phyloP scores from a whole-genome alignment of 2,797 vertebrate genomes.

The Odontamblyopus lacepedii region DNA sequence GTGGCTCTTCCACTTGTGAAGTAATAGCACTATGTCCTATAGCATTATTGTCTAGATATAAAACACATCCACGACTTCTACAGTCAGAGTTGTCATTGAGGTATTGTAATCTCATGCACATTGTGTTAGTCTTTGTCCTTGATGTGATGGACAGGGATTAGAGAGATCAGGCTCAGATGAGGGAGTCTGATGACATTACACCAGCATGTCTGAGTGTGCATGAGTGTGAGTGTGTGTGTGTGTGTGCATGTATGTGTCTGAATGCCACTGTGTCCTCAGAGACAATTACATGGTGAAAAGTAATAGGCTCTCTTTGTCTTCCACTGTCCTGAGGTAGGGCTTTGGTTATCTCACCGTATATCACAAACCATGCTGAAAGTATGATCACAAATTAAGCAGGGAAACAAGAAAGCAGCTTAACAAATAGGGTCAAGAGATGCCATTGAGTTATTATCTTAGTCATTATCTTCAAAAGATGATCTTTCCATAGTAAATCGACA shows the following conservation, averaged over 20 bases:
- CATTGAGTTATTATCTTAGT: too few species aligned
- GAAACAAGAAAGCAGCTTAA: neutral
- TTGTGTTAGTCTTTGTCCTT: constrained; percentile 38
- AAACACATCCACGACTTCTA: neutral
- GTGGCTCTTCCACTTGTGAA: too few species aligned
- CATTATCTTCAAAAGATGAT: too few species aligned
- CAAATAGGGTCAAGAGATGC: too few species aligned
- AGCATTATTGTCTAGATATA: neutral
- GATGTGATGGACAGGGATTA: constrained; percentile 45
- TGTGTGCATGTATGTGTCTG: constrained; percentile 8
- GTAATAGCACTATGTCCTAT: too few species aligned
- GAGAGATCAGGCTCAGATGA: constrained; percentile 50
- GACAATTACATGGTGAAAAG: constrained; percentile 46
- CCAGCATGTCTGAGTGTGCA: neutral
- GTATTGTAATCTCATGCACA: neutral
- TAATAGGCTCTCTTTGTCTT: constrained; percentile 11
- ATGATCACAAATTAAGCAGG: neutral
- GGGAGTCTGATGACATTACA: constrained; percentile 47
- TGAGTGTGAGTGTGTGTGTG: neutral
- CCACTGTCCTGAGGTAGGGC: constrained; percentile 14
- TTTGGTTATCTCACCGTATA: constrained; percentile 25
- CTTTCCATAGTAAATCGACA: too few species aligned
- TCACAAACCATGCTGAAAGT: constrained; percentile 5
- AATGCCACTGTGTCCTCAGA: constrained; percentile 21
- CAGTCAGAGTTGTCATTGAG: constrained; percentile 6